Conservation (phyloP, 2,113 vertebrate genomes). For the Jaculus jaculus region DNA sequence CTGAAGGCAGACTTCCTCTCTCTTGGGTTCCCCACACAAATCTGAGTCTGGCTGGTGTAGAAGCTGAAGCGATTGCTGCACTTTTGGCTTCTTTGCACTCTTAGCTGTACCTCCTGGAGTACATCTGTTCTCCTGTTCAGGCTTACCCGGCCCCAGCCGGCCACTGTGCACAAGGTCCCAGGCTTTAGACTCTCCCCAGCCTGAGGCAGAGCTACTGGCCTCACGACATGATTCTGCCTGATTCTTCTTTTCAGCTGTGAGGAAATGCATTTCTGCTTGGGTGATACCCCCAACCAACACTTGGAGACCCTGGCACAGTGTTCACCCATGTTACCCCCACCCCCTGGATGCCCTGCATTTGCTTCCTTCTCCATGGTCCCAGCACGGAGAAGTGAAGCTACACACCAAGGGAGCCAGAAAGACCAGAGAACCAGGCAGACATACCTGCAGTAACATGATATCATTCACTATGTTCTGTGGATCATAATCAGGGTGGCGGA, state of each 20-base stretch:
- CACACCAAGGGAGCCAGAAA: rapidly evolving
- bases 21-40: slow-evolving; percentile 58
- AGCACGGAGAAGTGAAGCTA: neutral
- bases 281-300: neutral
- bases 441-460: slow-evolving; percentile 76
- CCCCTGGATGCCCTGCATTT: too few relatives aligned
- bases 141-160: slow-evolving; percentile 59
- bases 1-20: slow-evolving; percentile 23
- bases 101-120: slow-evolving; percentile 56
- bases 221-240: rapidly evolving
- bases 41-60: neutral
- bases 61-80: rapidly evolving
- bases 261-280: neutral
- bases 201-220: slow-evolving; percentile 44
- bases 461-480: neutral
- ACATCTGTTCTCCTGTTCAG: rapidly evolving
- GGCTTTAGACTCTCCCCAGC: neutral
- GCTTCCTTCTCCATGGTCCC: neutral
- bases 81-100: neutral
- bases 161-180: slow-evolving; percentile 28
- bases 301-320: rapidly evolving
- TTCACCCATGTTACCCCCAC: rapidly evolving
- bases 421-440: neutral
- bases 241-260: slow-evolving; percentile 16
- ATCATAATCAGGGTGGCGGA: neutral